Base-by-base conservation (phyloP, 1,140 invertebrate genomes). In the Rhagoletis pomonella region DNA sequence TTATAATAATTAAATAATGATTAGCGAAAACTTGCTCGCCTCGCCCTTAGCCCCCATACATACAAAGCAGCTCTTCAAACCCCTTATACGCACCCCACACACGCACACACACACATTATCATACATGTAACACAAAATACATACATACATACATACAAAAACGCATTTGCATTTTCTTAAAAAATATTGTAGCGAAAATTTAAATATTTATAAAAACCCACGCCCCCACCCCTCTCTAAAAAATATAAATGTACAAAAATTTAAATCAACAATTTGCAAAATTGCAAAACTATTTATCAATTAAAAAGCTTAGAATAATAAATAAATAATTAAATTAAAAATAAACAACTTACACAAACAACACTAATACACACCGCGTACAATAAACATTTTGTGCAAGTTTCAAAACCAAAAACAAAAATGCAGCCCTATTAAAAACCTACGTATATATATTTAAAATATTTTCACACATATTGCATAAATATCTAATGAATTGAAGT, bases 401-500 rank as follows among this genome's bases (percentile, higher is more conserved):
- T 59, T 6, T 12, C 12, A 17, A 14, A 62, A 62, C 7, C 10
- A 7, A 14, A 67, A 29, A 55, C 4, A 42, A 58, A 29, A 55
- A 55, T 29, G 5, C 47, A 81, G 44, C 6, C 17, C 17, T 62
- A 81, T n/a, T 19, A 17, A 55, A 19, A 81, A 58, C 29, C 29
- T 29, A 29, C 29, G 29, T 81, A 81, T 81, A 10, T 55, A 47
- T 47, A n/a, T 55, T 55, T 9, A 55, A 81, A 55, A 29, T 81
- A 81, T 10, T 81, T 81, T 81, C 47, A 50, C 73, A 81, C 19
- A 55, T 50, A 81, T 58, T n/a, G 19, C 73, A 50, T 81, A 81
- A 81, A n/a, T 81, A 81, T 10, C 47, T 55, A 58, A 81, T 81
- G 6, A 81, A 81, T 77, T 77, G 39, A 55, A 55, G 4, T 47